phyloP scores from a whole-genome alignment of 2,888 invertebrate genomes.

The Trichacis sp. region DNA sequence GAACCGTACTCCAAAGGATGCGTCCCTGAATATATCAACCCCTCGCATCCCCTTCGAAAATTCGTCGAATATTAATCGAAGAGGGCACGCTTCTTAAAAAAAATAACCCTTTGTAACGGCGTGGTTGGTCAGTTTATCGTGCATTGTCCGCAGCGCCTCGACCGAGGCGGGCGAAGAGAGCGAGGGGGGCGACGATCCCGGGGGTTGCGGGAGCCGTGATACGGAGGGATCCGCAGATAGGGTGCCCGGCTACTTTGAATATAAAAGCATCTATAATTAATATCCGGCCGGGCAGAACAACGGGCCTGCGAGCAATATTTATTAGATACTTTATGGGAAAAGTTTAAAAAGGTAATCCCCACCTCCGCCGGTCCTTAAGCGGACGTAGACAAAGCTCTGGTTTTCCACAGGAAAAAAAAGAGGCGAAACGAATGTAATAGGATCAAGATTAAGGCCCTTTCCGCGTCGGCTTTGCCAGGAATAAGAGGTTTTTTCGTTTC shows the following conservation, averaged over 20 bases:
- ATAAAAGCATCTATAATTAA: constrained; percentile 64
- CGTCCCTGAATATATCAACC: no score
- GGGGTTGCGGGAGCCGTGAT: constrained; percentile 30
- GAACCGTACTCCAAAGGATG: no score
- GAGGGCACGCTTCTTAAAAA: not conserved
- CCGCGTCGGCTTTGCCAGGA: constrained; percentile 18
- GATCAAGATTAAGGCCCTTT: constrained; percentile 41
- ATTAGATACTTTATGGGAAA: constrained; percentile 61
- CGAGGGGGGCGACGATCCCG: constrained; percentile 33
- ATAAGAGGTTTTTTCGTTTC: constrained; percentile 29
- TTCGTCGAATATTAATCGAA: not conserved
- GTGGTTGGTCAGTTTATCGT: constrained; percentile 51
- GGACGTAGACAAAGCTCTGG: constrained; percentile 46
- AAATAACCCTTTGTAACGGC: not conserved
- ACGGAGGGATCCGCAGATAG: constrained; percentile 25
- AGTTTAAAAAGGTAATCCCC: constrained; percentile 62
- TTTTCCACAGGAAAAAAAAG: constrained; percentile 37
- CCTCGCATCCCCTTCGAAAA: no score
- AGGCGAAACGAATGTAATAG: constrained; percentile 33
- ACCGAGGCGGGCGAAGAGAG: constrained; percentile 32
- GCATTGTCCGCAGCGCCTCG: constrained; percentile 30
- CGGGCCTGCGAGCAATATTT: constrained; percentile 57
- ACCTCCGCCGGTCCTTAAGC: constrained; percentile 34
- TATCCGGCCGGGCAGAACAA: constrained; percentile 54
- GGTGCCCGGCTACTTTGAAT: constrained; percentile 57